Base-by-base conservation (phyloP, 1,140 invertebrate genomes). In the Pemphigus obesinymphae region DNA sequence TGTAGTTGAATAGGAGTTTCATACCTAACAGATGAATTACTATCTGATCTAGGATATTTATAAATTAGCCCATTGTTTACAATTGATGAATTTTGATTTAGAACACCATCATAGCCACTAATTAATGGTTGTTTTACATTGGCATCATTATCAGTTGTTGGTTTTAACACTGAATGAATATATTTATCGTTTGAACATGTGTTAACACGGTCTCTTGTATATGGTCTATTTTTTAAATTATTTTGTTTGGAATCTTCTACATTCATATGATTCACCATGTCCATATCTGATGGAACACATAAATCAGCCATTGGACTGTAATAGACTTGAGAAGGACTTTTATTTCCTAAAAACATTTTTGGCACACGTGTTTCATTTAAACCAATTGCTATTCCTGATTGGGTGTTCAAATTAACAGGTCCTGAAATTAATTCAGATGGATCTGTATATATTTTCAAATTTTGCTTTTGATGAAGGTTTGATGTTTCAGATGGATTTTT, bases 341-440 rank as follows among this genome's bases (percentile, higher is more conserved):
- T 80, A 40, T 80, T 80, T 29, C 53, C 76, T 40, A 80, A 61
- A 63, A 80, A 61, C 26, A 80, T 20, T 4, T 78, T 58, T 58
- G 17, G 72, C 20, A 31, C 29, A 53, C n/a, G 55, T 17, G 31
- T 55, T 37, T 76, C 73, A 55, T 76, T 55, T 17, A 76, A 55
- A 37, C 58, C 37, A n/a, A 58, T 43, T 17, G 50, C 8, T 17
- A 78, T 58, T 43, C 13, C 50, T 26, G 75, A 78, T 1, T 61
- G 75, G n/a, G 20, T 15, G 10, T 55, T 76, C n/a, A 78, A 40
- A n/a, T 50, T 73, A 17, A 76, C 34, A 2, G 76, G 76, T 3
- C 23, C 15, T 31, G 50, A 29, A 63, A 80, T 61, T 7, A 80
- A 26, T 63, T 80, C 55, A 1, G 37, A 37, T 31, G 76, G 55